These are phyloP conservation scores for Poecilobothrus nobilitatus DNA, from an alignment of 2,888 invertebrate species.

Conservation along the genomic window DNA sequence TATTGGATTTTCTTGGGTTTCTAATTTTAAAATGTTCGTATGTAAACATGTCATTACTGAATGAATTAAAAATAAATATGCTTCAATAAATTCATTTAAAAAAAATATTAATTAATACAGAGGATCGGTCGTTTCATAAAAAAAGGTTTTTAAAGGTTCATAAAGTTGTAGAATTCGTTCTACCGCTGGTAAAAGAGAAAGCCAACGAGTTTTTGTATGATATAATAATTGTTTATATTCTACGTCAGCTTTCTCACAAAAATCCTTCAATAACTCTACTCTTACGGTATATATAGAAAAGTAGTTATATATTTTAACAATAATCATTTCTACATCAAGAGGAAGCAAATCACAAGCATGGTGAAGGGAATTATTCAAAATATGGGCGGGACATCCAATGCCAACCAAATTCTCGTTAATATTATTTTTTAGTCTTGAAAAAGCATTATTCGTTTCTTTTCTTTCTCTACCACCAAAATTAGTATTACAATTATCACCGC, in stretches of 20 bases:
- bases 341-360: slow-evolving; percentile 23
- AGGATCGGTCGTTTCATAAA: too few species aligned
- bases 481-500: slow-evolving; percentile 1
- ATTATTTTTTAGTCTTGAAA: background rate
- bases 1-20: too few species aligned
- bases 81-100: too few species aligned
- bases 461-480: slow-evolving; percentile 10
- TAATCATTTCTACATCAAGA: slow-evolving; percentile 21
- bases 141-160: too few species aligned
- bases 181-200: slow-evolving; percentile 14
- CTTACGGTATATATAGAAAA: slow-evolving; percentile 27
- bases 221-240: slow-evolving; percentile 14
- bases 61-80: too few species aligned
- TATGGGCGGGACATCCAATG: slow-evolving; percentile 24
- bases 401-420: background rate
- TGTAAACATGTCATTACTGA: too few species aligned
- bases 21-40: too few species aligned
- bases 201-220: slow-evolving; percentile 15
- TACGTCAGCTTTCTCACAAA: slow-evolving; percentile 12
- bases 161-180: slow-evolving; percentile 14
- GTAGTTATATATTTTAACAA: slow-evolving; percentile 23
- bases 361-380: slow-evolving; percentile 13
- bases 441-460: background rate
- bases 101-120: too few species aligned
- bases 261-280: slow-evolving; percentile 21